Evolutionary conservation across 2,888 invertebrate species (phyloP).

Genomic region (Cepaea hortensis): DNA sequence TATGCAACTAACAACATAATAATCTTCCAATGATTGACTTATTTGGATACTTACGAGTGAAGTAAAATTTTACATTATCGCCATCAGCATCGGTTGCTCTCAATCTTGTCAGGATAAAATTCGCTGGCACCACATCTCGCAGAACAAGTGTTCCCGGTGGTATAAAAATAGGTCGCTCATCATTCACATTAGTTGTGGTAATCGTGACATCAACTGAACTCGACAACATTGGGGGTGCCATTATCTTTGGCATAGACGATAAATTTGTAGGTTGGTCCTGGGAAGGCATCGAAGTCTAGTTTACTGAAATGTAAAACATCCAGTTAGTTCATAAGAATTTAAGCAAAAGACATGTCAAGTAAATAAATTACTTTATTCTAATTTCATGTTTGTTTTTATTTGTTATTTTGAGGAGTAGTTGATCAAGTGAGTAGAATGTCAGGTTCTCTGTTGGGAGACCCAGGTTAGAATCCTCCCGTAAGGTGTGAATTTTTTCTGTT

Average conservation of each 20-base stretch:
- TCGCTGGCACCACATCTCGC: conserved; percentile 75
- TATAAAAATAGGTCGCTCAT: conserved; percentile 86
- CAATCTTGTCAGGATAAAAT: conserved; percentile 95
- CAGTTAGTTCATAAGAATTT: too few species aligned
- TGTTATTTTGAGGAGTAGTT: too few species aligned
- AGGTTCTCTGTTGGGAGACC: too few species aligned
- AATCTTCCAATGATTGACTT: neutral
- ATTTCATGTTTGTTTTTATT: too few species aligned
- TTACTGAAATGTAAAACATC: conserved; percentile 18
- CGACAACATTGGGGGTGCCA: conserved; percentile 91
- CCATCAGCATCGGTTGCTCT: conserved; percentile 98
- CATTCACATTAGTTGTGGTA: conserved; percentile 98
- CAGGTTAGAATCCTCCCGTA: too few species aligned
- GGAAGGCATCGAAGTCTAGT: conserved; percentile 72
- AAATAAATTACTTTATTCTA: too few species aligned
- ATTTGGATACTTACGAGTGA: conserved; percentile 64
- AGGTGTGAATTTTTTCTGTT: too few species aligned
- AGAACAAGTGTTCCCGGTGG: conserved; percentile 57
- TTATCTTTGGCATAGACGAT: conserved; percentile 95
- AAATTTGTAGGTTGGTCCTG: conserved; percentile 85
- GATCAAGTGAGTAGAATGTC: too few species aligned
- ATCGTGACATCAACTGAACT: conserved; percentile 95
- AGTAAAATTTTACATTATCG: conserved; percentile 93
- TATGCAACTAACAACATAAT: too few species aligned
- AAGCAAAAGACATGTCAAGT: neutral